These are phyloP conservation scores for Oncorhynchus kisutch DNA, from an alignment of 2,113 vertebrate species.

Conservation along the genomic window DNA sequence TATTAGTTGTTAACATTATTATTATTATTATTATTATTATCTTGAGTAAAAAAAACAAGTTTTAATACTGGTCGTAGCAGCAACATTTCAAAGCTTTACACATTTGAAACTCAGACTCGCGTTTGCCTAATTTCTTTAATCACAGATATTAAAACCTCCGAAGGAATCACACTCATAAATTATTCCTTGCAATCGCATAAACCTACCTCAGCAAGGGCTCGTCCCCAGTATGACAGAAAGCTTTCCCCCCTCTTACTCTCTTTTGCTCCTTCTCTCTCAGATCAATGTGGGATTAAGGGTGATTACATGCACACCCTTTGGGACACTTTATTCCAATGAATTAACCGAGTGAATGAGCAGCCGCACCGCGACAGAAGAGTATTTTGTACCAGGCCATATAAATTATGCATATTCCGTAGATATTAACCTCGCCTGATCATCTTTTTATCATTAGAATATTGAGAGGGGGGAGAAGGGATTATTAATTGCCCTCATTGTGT, in stretches of 20 bases:
- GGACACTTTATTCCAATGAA: conserved; percentile 77
- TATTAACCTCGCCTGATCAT: conserved; percentile 73
- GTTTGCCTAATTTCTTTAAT: neutral
- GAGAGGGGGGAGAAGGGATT: conserved; percentile 61
- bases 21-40: too few relatives aligned
- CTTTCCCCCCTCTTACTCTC: conserved; percentile 43
- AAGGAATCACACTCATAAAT: neutral
- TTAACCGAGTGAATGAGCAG: conserved; percentile 72
- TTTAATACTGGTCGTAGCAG: too few relatives aligned
- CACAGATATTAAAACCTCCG: neutral
- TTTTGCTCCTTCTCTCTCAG: conserved; percentile 41
- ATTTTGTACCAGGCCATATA: conserved; percentile 76
- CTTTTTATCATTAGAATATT: conserved; percentile 59
- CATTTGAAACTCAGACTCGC: neutral
- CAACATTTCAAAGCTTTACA: too few relatives aligned
- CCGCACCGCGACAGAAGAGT: conserved; percentile 74
- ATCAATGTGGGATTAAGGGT: conserved; percentile 67
- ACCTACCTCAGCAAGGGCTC: neutral
- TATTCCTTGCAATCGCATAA: neutral
- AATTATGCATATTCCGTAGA: conserved; percentile 75
- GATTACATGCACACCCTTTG: conserved; percentile 61
- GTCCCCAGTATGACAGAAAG: conserved; percentile 36
- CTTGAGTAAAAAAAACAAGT: too few relatives aligned
- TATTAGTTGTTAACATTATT: too few relatives aligned
- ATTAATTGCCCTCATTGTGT: conserved; percentile 63